phyloP scores from a whole-genome alignment of 2,797 vertebrate species.

The Platalea minor region DNA sequence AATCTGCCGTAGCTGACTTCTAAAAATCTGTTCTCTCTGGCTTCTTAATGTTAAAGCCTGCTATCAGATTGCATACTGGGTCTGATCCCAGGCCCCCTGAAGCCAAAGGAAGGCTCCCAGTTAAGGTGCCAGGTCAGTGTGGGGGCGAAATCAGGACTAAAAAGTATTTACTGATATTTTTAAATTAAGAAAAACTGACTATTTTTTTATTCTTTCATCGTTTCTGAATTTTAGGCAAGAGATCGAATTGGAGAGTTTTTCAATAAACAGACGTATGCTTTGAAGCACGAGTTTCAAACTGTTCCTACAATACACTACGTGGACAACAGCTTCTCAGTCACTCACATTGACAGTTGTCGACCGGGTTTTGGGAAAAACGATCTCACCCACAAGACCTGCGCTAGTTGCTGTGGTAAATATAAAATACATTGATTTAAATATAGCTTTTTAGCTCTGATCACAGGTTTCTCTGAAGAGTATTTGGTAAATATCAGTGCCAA shows the following conservation, averaged over 20 bases:
- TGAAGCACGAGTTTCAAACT: background rate
- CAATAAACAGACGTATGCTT: background rate
- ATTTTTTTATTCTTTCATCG: background rate
- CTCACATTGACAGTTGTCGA: slow-evolving; percentile 68
- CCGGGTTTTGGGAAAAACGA: slow-evolving; percentile 76
- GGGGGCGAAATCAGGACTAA: background rate
- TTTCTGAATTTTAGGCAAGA: slow-evolving; percentile 65
- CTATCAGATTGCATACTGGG: background rate
- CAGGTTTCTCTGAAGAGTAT: background rate
- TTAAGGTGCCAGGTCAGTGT: background rate
- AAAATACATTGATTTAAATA: background rate
- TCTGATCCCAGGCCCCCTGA: background rate
- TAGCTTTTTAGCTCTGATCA: background rate
- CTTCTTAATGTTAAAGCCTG: background rate
- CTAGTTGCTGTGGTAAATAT: slow-evolving; percentile 76
- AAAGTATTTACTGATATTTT: background rate
- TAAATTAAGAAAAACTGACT: fast-evolving
- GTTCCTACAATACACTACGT: slow-evolving; percentile 66
- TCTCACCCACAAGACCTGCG: slow-evolving; percentile 61
- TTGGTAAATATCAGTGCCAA: background rate
- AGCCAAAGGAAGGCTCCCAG: background rate
- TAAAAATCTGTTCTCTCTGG: background rate
- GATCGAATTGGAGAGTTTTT: slow-evolving; percentile 70
- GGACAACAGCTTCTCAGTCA: slow-evolving; percentile 71
- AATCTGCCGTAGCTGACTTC: background rate